Evolutionary conservation across 2,888 invertebrate species (phyloP), one percentile per base, ranked within the genome.

Genomic region (Elmis aenea): DNA sequence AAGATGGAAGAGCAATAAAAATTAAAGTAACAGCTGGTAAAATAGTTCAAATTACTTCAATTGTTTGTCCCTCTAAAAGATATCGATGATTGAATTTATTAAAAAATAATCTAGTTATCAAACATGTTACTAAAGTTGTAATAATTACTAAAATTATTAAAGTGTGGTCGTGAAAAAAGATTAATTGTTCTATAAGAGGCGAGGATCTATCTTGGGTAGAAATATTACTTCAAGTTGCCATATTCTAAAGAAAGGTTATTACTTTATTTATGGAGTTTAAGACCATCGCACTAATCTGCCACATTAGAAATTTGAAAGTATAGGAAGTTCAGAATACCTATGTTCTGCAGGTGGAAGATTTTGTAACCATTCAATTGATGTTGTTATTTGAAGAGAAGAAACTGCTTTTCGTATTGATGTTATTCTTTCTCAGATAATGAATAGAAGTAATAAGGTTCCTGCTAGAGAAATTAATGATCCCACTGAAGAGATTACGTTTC

Each of bases 261-360:
- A 68, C 73, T 77, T 78, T 77, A 77, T 77, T 67, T 70, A 74
- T 75, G 76, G 68, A 73, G 71, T 72, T 79, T 79, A 79, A 79
- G 73, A 77, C 72, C 75, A 77, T 73, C 71, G 74, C 72, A 73
- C 68, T 70, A 68, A 50, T 72, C 71, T 73, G 72, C 69, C 77
- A 78, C 70, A 75, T 75, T 77, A 78, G 74, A 76, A 75, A 50
- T 71, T 73, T 61, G 68, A 69, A 68, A 77, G 62, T 67, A 73
- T 66, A 46, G 76, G 76, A 32, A 76, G 43, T 72, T 77, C 75
- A 60, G 67, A 71, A 67, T 74, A 77, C 9, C 73, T 74, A 63
- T 77, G 76, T 72, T 76, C 76, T 30, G 71, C 63, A 3, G 77
- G 76, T 0, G 76, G 77, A 4, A 68, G 52, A 55, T 68, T 69